Base-by-base conservation (phyloP, 2,113 vertebrate species). In the Pedionomus torquatus region DNA sequence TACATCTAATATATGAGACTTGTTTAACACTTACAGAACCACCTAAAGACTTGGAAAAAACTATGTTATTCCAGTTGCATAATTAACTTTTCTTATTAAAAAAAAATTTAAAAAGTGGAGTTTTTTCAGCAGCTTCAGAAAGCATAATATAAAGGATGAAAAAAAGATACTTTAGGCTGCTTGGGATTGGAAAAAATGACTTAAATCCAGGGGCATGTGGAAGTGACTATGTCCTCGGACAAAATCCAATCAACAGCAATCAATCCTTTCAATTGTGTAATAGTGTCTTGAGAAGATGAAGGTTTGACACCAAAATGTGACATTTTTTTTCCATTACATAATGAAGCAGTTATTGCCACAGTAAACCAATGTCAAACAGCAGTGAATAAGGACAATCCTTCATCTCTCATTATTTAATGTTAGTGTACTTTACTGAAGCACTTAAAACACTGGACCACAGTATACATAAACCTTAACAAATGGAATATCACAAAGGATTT, bases 241-340 rank as follows among this genome's bases (percentile, higher is more conserved):
- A 94, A 95, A 97, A 96, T 80, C 77, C 44, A 87, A 87, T 95
- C 60, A 92, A 90, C 63, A 93, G 10, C 52, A 94, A 93, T 94
- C 82, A 94, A 48, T 89, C 75, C 46, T 96, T 97, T 94, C 84
- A 93, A 89, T 92, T 93, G 48, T 81, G 48, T 68, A 91, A 94
- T 88, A 94, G 93, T 92, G 18, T 35, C 57, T 93, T 84, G 44
- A 95, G 82, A 96, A 92, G 41, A 96, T 92, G 48, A 84, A 80
- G 23, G 31, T 91, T 84, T 95, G 15, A 18, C 52, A 85, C 89
- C 0, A 2, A 70, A 95, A 96, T 76, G 46, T 92, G 92, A 76
- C 48, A 92, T 63, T 94, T 39, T 83, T 83, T 97, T 97, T 88
- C 63, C 68, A 93, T 95, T 97, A 94, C 91, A 95, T 88, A 94